Evolutionary conservation across 2,797 vertebrate genomes (phyloP).

Genomic region (Rhynchonycteris naso): DNA sequence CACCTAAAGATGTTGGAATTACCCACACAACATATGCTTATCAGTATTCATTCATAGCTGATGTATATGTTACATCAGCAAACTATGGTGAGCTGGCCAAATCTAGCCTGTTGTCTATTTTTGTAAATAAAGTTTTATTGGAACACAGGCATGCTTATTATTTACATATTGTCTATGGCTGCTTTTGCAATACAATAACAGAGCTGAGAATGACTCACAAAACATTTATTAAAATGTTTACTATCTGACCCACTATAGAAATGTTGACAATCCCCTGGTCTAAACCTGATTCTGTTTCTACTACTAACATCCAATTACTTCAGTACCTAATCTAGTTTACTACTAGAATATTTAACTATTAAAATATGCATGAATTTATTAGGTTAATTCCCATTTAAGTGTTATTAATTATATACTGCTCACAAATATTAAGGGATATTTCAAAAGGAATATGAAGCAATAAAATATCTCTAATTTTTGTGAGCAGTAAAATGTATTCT

Average conservation of each 20-base stretch:
- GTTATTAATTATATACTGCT: not conserved
- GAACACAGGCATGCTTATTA: not conserved
- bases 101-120: not conserved
- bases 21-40: not conserved
- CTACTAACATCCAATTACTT: not conserved
- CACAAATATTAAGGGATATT: too few species aligned
- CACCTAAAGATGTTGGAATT: not conserved
- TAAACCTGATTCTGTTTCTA: not conserved
- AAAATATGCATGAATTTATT: not conserved
- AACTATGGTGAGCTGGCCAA: not conserved
- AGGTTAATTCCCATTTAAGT: not conserved
- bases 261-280: not conserved
- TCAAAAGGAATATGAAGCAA: too few species aligned
- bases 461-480: too few species aligned
- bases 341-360: not conserved
- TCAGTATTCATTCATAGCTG: not conserved
- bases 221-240: constrained; percentile 6
- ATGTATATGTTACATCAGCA: not conserved
- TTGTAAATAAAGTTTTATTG: constrained; percentile 41
- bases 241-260: not conserved
- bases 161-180: not conserved
- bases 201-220: not conserved
- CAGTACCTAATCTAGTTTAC: not conserved
- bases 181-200: not conserved
- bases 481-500: not conserved